Evolutionary conservation across 2,113 vertebrate species (phyloP), one percentile per base, ranked within the genome.

Genomic region (Heteronetta atricapilla): DNA sequence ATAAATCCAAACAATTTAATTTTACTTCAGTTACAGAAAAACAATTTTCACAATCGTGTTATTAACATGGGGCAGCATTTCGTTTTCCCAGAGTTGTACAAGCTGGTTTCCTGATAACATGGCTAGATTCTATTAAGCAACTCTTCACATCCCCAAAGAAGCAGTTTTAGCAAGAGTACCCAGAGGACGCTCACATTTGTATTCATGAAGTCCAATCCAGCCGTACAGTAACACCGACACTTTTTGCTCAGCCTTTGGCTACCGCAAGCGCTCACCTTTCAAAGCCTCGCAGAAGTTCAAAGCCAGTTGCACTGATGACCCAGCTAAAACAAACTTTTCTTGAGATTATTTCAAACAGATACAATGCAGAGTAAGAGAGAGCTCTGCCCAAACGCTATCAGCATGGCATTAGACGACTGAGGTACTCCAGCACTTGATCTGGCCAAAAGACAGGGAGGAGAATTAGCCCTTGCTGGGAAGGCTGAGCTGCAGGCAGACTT

Each of bases 1-100:
- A 93, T 85, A 93, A 94, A 85, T 89, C 76, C 92, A 95, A 95
- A 89, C 2, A 1, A 63, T 67, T 77, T 78, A 66, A 82, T 88
- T 94, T 89, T 14, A 77, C 64, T 93, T 75, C 50, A 52, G 7
- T 13, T 80, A 46, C 66, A 59, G 63, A 89, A 94, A 91, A 95
- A 85, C 68, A 91, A 77, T 50, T 64, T 77, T 86, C 79, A 56
- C 10, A 1, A 82, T 62, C 0, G 0, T 55, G 74, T 89, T 91
- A 68, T 20, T 77, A 77, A 80, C 85, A 86, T 2, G 33, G 33
- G 84, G 70, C 75, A 75, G 69, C 72, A 93, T 48, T 73, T 77
- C 16, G 25, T 84, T 90, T 46, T 63, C 59, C 73, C 64, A 33
- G 75, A 91, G 78, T 48, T 31, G 76, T 38, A 53, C 73, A 83